Percentiles rank a stretch among this genome's conserved stretches.
Evolutionary conservation across 2,888 invertebrate species (phyloP).

Genomic region (Meloe dianella): DNA sequence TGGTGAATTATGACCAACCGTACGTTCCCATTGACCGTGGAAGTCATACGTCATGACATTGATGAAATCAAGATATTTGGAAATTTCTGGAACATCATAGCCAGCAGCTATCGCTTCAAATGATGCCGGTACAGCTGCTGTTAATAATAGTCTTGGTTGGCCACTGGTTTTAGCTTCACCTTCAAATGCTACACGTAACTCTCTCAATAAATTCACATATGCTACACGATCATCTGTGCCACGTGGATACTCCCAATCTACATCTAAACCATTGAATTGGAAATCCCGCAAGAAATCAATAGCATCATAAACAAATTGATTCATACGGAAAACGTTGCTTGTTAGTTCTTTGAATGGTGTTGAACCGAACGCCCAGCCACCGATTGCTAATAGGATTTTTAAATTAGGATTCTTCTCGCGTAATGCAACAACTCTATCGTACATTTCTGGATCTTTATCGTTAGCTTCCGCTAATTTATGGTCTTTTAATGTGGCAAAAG

Average conservation of each 20-base stretch:
- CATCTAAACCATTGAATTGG: constrained; percentile 90
- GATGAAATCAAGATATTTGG: constrained; percentile 91
- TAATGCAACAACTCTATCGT: constrained; percentile 81
- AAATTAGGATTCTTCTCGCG: constrained; percentile 88
- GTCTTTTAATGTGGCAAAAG: constrained; percentile 90
- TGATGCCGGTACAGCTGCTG: constrained; percentile 91
- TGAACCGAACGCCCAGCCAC: constrained; percentile 96
- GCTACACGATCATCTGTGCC: constrained; percentile 86
- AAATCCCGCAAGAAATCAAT: constrained; percentile 90
- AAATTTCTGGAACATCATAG: constrained; percentile 91
- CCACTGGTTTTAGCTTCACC: constrained; percentile 84
- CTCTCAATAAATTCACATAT: constrained; percentile 83
- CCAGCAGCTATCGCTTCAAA: constrained; percentile 94
- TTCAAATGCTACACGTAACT: constrained; percentile 89
- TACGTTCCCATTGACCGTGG: constrained; percentile 93
- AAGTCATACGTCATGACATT: constrained; percentile 97
- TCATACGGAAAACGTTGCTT: constrained; percentile 90
- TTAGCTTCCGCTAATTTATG: constrained; percentile 80
- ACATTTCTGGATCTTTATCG: constrained; percentile 85
- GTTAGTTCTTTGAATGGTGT: constrained; percentile 93
- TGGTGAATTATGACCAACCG: constrained; percentile 92
- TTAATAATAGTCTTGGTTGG: constrained; percentile 69
- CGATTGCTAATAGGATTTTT: constrained; percentile 86
- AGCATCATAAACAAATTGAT: constrained; percentile 93
- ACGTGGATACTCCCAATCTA: constrained; percentile 94